Evolutionary conservation across 1,140 invertebrate genomes (phyloP), one percentile per base, ranked within the genome.

Genomic region (Drosophila equinoxialis): DNA sequence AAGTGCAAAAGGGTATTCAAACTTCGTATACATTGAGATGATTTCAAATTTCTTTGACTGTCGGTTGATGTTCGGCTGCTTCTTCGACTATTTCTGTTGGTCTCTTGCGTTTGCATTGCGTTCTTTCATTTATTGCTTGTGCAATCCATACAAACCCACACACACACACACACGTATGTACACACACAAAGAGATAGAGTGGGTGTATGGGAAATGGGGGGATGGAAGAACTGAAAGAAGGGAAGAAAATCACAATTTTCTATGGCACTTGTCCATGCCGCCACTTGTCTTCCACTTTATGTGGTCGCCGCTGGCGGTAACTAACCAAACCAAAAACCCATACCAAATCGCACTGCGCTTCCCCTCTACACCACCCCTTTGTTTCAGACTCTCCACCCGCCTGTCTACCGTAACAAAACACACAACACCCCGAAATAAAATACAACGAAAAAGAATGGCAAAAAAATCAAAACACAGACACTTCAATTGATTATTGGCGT

Each of bases 241-340:
- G 45, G 17, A 23, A 23, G 45, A 77, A 65, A 77, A 74, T 74
- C 74, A 68, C 73, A 81, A 81, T 51, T 87, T 86, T 86, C 82
- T 86, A 86, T 86, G 83, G 74, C 82, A 86, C 82, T 86, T 86
- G 82, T 86, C 83, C 83, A 79, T 69, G 82, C 82, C 72, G 83
- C 83, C 82, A 86, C 82, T 86, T 87, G 82, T 87, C 82, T 82
- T 87, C 82, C 82, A 86, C 82, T 86, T 86, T 83, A 87, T 87
- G 83, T 71, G 82, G 79, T 79, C 65, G 72, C 68, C 65, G 74
- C 59, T 74, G 80, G 48, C 70, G 66, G 74, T 77, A 77, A 77
- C 74, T 71, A 77, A 77, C 74, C 67, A 65, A 77, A 65, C 67
- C 67, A 41, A 62, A 41, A 58, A 65, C 48, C 48, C 48, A 37